Percentiles rank a stretch among this genome's conserved stretches.
phyloP scores from a whole-genome alignment of 2,797 vertebrate species.

The Peromyscus eremicus region DNA sequence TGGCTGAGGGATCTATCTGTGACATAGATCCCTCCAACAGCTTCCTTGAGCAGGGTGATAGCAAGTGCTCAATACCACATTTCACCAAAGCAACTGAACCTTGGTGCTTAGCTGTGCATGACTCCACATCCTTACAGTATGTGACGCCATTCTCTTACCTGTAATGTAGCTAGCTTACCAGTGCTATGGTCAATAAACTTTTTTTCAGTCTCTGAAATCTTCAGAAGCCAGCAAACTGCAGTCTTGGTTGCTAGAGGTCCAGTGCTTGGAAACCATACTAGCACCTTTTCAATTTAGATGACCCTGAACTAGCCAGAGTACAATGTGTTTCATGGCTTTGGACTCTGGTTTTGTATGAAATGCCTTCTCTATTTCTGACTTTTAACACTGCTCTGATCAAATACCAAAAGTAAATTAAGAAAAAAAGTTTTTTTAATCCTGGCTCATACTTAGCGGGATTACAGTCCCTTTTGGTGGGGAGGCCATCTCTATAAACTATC shows the following conservation, averaged over 20 bases:
- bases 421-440: neutral
- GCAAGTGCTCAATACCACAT: neutral
- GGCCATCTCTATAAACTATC: neutral
- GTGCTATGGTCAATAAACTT: neutral
- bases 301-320: neutral
- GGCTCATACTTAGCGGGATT: neutral
- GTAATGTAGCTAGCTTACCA: neutral
- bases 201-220: neutral
- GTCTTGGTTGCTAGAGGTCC: neutral
- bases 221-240: neutral
- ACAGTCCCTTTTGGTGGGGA: neutral
- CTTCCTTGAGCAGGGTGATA: neutral
- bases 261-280: neutral
- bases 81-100: neutral
- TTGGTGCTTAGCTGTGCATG: neutral
- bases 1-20: neutral
- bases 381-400: neutral
- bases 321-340: neutral
- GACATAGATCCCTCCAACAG: neutral
- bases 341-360: neutral
- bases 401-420: neutral
- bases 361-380: neutral
- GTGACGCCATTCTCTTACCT: accelerated
- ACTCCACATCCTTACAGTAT: neutral
- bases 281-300: neutral